phyloP scores from a whole-genome alignment of 2,797 vertebrate genomes.

The Melanogrammus aeglefinus region DNA sequence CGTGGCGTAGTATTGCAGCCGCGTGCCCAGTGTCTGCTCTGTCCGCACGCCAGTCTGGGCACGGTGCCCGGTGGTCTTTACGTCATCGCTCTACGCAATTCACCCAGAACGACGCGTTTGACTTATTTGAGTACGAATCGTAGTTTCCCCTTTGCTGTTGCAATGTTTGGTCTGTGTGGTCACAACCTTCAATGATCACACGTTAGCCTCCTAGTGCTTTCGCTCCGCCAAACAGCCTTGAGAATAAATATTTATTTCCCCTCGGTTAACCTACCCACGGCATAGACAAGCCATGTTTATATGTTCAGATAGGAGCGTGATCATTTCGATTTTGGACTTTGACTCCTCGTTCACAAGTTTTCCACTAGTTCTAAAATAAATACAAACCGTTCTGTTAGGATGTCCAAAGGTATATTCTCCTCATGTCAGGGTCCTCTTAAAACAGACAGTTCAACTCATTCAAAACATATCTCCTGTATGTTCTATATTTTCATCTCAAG shows the following conservation, averaged over 20 bases:
- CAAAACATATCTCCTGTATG: background rate
- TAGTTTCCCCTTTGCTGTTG: background rate
- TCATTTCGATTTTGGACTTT: background rate
- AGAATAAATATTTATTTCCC: too few species aligned
- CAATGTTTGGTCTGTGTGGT: background rate
- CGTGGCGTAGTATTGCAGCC: background rate
- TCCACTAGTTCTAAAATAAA: background rate
- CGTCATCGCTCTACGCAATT: background rate
- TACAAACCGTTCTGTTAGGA: background rate
- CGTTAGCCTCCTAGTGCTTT: background rate
- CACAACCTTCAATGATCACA: background rate
- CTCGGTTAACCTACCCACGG: background rate
- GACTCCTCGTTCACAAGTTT: background rate
- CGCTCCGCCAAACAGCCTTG: background rate
- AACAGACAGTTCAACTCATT: background rate
- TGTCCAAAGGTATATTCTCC: background rate
- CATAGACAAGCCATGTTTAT: background rate
- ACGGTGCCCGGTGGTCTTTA: background rate
- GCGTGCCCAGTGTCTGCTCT: background rate
- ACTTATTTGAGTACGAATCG: too few species aligned
- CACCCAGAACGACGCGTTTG: too few species aligned
- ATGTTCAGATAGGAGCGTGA: background rate
- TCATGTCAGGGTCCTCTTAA: background rate
- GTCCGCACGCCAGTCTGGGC: too few species aligned
- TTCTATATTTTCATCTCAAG: conserved; percentile 52